Base-by-base conservation (phyloP, 2,797 vertebrate species). In the Myotis pilosus region DNA sequence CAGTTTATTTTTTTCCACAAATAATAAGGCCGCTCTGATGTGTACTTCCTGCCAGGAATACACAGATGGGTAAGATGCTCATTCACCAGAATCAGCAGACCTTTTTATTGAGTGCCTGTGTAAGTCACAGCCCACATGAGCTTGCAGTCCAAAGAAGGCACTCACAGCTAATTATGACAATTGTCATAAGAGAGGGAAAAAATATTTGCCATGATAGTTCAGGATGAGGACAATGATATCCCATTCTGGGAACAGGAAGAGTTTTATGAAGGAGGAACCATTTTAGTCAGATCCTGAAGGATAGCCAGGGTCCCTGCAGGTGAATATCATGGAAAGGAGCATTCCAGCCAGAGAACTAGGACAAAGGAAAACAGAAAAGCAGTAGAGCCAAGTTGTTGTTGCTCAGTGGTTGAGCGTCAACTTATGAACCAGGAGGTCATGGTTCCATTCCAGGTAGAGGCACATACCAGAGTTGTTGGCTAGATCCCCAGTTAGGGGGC, bases 1-100 rank as follows among this genome's bases (percentile, higher is more conserved):
- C 38, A 19, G 33, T 68, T 80, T 82, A 10, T 15, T 92, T 89
- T 94, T 89, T 92, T 69, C 69, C 57, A 83, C 23, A 49, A 90
- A 30, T 22, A 66, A 36, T 33, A 44, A 3, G 23, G 20, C 44
- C 11, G 44, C 36, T 62, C 17, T 44, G 22, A 41, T n/a, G 41
- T 36, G 53, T 44, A 49, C 19, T 33, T 12, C 38, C 16, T 28
- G 5, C 86, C 38, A 38, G 30, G 44, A 81, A 49, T 2, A 53
- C 30, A 68, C 30, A 49, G 17, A 5, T 28, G 16, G 25, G 20
- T 36, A 36, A 51, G 5, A 36, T 6, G 0, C 30, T 69, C 33
- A 25, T 8, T 90, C 47, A 36, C 38, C 76, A 79, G 44, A 71
- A n/a, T 66, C 62, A 57, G 22, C 1, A n/a, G 62, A 80, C 4